phyloP scores from a whole-genome alignment of 2,797 vertebrate genomes.

The Emydoidea blandingii region DNA sequence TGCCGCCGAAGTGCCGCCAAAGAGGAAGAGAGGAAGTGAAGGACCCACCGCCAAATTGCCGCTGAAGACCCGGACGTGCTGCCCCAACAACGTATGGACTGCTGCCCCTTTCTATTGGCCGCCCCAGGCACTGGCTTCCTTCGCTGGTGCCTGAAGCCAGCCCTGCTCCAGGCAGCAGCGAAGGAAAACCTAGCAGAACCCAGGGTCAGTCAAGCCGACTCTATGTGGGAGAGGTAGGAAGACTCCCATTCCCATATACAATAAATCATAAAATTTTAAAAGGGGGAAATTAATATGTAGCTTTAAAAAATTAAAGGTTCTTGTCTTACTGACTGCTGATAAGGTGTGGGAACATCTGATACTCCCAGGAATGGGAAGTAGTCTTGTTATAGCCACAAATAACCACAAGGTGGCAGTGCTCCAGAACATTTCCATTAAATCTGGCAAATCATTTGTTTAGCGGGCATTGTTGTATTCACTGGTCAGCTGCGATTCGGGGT shows the following conservation, averaged over 20 bases:
- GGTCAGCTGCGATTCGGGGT: neutral
- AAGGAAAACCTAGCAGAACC: neutral
- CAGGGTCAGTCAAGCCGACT: neutral
- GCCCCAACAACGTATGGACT: too few relatives aligned
- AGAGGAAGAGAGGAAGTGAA: too few relatives aligned
- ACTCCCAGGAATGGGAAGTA: neutral
- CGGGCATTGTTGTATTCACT: neutral
- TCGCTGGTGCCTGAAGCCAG: too few relatives aligned
- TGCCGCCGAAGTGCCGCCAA: too few relatives aligned
- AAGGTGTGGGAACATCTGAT: neutral
- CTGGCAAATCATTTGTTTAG: neutral
- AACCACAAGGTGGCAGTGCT: constrained; percentile 67
- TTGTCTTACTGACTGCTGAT: neutral
- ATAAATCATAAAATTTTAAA: neutral
- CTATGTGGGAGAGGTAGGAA: neutral
- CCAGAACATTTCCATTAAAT: neutral
- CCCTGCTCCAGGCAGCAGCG: too few relatives aligned
- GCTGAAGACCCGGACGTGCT: too few relatives aligned
- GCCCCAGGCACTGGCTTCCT: too few relatives aligned
- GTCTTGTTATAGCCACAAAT: neutral
- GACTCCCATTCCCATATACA: neutral
- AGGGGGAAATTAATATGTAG: neutral
- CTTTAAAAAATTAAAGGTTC: neutral
- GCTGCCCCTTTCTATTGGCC: too few relatives aligned
- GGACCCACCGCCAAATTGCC: too few relatives aligned